A percentile compares a stretch with the other conserved stretches of the same genome.
Conservation (phyloP, 2,797 vertebrate genomes). For the Scolopax bukidnonensis region DNA sequence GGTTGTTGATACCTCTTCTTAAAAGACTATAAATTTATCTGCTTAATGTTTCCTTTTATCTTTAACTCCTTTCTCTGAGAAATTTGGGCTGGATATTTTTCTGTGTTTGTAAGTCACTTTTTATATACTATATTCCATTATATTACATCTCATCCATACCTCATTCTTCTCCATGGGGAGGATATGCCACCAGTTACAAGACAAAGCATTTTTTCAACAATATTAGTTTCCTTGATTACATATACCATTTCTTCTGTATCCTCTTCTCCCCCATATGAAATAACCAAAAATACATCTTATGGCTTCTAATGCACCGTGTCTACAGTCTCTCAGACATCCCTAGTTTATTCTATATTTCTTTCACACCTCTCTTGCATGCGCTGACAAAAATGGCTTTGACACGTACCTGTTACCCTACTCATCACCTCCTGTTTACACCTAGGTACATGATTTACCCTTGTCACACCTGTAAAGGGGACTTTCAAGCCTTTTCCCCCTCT, state of each 20-base stretch:
- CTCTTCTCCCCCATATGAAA: background rate
- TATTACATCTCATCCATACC: background rate
- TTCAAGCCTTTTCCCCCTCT: background rate
- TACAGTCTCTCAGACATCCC: background rate
- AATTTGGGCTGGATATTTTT: background rate
- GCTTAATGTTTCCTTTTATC: slow-evolving; percentile 7
- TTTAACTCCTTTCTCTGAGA: slow-evolving; percentile 2
- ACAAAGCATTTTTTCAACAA: background rate
- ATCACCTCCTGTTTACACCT: background rate
- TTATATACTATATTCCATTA: background rate
- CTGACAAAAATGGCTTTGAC: background rate
- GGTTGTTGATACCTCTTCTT: slow-evolving; percentile 12
- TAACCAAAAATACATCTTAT: background rate
- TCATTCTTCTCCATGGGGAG: background rate
- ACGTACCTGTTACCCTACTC: background rate
- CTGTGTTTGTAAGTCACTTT: background rate
- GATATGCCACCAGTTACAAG: background rate
- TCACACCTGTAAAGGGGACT: background rate
- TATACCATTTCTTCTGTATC: background rate
- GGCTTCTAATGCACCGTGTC: background rate
- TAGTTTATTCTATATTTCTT: background rate
- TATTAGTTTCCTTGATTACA: background rate
- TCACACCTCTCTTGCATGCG: background rate
- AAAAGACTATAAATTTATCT: background rate
- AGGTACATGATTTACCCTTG: background rate